Evolutionary conservation across 2,113 vertebrate species (phyloP), one percentile per base, ranked within the genome.

Genomic region (Sylvia atricapilla): DNA sequence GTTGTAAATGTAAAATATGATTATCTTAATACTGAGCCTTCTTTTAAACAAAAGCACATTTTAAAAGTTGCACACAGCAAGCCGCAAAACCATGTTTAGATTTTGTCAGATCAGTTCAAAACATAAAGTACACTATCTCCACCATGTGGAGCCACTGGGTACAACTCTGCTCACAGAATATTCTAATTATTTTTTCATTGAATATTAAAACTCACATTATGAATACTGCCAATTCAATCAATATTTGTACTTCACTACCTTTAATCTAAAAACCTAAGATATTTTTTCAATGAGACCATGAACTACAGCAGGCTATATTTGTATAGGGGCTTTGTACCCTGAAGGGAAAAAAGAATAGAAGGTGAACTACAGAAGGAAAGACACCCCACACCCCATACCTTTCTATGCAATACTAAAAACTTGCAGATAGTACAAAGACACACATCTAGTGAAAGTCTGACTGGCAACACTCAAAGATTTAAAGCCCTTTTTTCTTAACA

Each of bases 111-210:
- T 47, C 37, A 60, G 44, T 80, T 94, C 66, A 82, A 91, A 93
- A 94, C 66, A 89, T 60, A 82, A 97, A 96, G 96, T 73, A 88
- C 95, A 86, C 87, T 90, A 90, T 49, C 94, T 91, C 97, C 97
- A 97, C 95, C 97, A 84, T 94, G 96, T 97, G 97, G 97, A 84
- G 79, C 41, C 76, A 84, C 7, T 24, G 47, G 92, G 94, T 88
- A 91, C 63, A 87, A 52, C 66, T 33, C 43, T n/a, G 30, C 43
- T 76, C 31, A 84, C 41, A 86, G 41, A 75, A 56, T 46, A 50
- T 30, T 44, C 23, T 24, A 41, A 80, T 12, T 62, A 0, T 20
- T 64, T 70, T 82, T 68, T 83, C 47, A 56, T 0, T 79, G 39
- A 93, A 43, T 80, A 70, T 74, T 84, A 80, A 78, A 49, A 41